These are phyloP conservation scores for Acanthurus leucopareius DNA, from an alignment of 2,797 vertebrate genomes.

Conservation along the genomic window DNA sequence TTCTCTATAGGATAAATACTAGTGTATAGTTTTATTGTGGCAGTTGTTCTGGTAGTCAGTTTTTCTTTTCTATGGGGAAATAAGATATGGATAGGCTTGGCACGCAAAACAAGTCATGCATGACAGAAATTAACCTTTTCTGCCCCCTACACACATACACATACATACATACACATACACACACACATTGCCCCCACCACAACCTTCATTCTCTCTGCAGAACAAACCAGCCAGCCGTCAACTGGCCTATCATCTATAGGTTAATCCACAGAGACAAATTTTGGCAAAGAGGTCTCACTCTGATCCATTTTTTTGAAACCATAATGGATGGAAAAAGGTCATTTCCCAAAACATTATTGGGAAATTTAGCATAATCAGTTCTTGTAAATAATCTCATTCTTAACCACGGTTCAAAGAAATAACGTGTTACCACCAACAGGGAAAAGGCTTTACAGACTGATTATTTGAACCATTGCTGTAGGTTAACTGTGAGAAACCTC, in stretches of 20 bases:
- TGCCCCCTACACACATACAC: constrained; percentile 41
- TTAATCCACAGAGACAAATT: constrained; percentile 46
- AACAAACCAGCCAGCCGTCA: constrained; percentile 46
- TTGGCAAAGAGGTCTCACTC: constrained; percentile 56
- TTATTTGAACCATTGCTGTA: no score
- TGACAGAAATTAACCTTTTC: constrained; percentile 75
- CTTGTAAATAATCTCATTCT: no score
- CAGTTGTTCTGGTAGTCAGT: constrained; percentile 31
- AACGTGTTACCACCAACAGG: no score
- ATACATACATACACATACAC: constrained; percentile 27
- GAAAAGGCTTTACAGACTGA: no score
- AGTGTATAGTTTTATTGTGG: neutral
- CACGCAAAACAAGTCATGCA: constrained; percentile 79
- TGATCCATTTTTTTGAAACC: constrained; percentile 19
- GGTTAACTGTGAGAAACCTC: neutral
- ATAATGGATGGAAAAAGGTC: neutral
- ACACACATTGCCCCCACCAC: constrained; percentile 42
- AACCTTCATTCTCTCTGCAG: constrained; percentile 60
- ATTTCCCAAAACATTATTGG: neutral
- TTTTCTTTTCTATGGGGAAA: constrained; percentile 59
- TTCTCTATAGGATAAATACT: constrained; percentile 20
- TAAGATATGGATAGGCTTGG: constrained; percentile 77
- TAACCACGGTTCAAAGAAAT: no score
- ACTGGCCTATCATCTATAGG: constrained; percentile 56
- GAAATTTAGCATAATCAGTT: no score